Base-by-base conservation (phyloP, 2,888 invertebrate species). In the Coenonympha glycerion region DNA sequence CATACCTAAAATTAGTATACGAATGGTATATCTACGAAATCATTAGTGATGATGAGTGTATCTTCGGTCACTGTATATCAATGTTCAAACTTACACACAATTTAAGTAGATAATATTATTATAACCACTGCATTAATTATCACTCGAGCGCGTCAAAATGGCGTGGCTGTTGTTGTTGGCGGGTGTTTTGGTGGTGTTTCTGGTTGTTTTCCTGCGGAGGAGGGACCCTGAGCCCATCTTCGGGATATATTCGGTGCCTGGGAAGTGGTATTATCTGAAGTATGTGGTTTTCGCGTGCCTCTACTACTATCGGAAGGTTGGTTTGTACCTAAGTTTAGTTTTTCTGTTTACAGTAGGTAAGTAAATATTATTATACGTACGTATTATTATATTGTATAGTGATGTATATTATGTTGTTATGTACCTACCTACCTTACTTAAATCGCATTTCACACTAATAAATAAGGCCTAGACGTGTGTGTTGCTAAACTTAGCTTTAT, bases 221-320 rank as follows among this genome's bases (percentile, higher is more conserved):
- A 78, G 79, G 55, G 76, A 88, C 19, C 77, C 82, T 0, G 74
- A 84, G 37, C 89, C 90, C 4, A 88, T 91, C 44, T 83, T 89
- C 33, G 90, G 90, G 1, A 73, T 92, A 0, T 92, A 92, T 64
- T 75, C 81, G 0, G 88, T 88, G 52, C 89, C 89, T 0, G 91
- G 91, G 18, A 90, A 89, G 72, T 92, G 90, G 89, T 92, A 89
- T 68, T 86, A 85, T 54, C 44, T 91, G 22, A 92, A 92, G 72
- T 91, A 90, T 73, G 71, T 69, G 0, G 28, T 85, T 9, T 90
- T 92, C 59, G 79, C 85, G 3, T 58, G 79, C 8, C 50, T 92
- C 3, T 82, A 91, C 58, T 84, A 82, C 61, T 72, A 87, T 52
- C 78, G 90, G 66, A 89, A 89, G 81, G 86, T 90, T 57, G 83